Base-by-base conservation (phyloP, 2,113 vertebrate genomes). In the Sceloporus tristichus region DNA sequence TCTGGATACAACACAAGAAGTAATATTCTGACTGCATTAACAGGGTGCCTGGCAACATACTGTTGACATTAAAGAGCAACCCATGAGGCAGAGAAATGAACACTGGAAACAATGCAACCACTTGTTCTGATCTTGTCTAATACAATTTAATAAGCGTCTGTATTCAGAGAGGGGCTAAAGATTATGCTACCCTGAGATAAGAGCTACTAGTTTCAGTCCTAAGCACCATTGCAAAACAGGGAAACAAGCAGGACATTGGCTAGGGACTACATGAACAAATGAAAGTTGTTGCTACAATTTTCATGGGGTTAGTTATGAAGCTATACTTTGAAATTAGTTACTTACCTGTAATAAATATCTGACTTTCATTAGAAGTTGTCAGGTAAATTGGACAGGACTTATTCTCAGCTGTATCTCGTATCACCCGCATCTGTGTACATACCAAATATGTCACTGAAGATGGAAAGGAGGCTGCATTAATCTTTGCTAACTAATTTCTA, bases 361-460 rank as follows among this genome's bases (percentile, higher is more conserved):
- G 97, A 16, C 98, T 99, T 95, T 99, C 98, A 84, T 97, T 97
- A 93, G 98, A 98, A 92, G 98, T 98, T 0, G 98, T 99, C 90
- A 99, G 97, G 87, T 98, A 98, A 42, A 95, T 85, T 68, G 92
- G 86, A 42, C 65, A 94, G 90, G 94, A 88, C 40, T 93, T 89
- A 88, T 94, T 90, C 62, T 93, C 96, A 48, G n/a, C 53, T 9
- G 92, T 85, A 80, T 96, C 97, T 59, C 94, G 95, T 88, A 98
- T 96, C 89, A 99, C 97, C 88, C 98, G 97, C 98, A 99, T 98
- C 92, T 99, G 98, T 79, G 98, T 99, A 94, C 98, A 99, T 81
- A 98, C 96, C 87, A 99, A 92, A 93, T 98, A 98, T 0, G 95
- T 94, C 96, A 96, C 97, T 97, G 88, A 16, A 87, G 42, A 29